A percentile compares a stretch with the other conserved stretches of the same genome.
phyloP scores from a whole-genome alignment of 2,888 invertebrate species.

The Petrophora chlorosata region DNA sequence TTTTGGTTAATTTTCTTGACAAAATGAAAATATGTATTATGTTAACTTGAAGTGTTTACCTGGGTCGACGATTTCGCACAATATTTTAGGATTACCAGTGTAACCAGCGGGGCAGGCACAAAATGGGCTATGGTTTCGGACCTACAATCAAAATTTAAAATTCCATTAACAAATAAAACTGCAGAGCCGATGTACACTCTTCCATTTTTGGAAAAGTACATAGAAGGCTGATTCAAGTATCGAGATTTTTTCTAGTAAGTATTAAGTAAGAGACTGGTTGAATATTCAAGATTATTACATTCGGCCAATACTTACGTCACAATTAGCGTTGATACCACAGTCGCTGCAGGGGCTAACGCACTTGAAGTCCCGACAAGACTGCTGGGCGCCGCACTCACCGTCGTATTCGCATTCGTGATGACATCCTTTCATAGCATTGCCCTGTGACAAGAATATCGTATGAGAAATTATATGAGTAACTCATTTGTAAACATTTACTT shows the following conservation, averaged over 20 bases:
- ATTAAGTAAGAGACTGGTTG: not conserved
- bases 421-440: no score
- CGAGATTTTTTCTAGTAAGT: no score
- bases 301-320: slow-evolving; percentile 81
- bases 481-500: no score
- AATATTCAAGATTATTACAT: not conserved
- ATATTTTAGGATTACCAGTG: slow-evolving; percentile 90
- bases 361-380: no score
- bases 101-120: slow-evolving; percentile 91
- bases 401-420: no score
- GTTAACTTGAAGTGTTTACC: slow-evolving; percentile 76
- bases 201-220: no score
- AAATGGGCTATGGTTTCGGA: slow-evolving; percentile 89
- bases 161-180: not conserved
- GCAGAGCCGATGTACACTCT: not conserved
- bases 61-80: slow-evolving; percentile 89
- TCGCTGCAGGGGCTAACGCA: slow-evolving; percentile 91
- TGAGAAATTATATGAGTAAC: no score
- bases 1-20: no score
- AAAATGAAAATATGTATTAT: not conserved
- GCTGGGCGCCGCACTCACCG: no score
- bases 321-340: slow-evolving; percentile 90
- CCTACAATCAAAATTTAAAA: slow-evolving; percentile 53
- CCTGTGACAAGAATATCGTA: no score
- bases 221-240: no score